A percentile compares a stretch with the other conserved stretches of the same genome.
These are phyloP conservation scores for Verasper variegatus DNA, from an alignment of 2,113 vertebrate species.

Conservation along the genomic window DNA sequence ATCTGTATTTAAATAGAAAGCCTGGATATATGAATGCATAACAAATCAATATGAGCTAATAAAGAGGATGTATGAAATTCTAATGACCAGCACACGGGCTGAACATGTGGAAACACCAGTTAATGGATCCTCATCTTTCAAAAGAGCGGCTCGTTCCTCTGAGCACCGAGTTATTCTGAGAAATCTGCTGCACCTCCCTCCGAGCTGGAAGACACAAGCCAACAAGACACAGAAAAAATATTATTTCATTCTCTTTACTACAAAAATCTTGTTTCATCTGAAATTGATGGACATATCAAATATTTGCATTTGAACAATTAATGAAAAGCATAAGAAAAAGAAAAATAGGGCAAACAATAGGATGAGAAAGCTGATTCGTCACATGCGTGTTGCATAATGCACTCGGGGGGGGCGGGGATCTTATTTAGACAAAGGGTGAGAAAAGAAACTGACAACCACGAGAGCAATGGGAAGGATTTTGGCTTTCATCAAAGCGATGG, in stretches of 20 bases:
- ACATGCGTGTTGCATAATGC: conserved; percentile 47
- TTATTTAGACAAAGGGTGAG: conserved; percentile 65
- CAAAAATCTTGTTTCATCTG: neutral
- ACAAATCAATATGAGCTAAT: neutral
- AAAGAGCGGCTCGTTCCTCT: too few species aligned
- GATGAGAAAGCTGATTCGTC: conserved; percentile 17
- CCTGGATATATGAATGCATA: neutral
- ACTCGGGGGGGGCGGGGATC: conserved; percentile 27
- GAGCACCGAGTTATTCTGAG: too few species aligned
- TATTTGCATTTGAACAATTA: neutral
- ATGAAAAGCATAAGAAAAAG: neutral
- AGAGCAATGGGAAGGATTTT: conserved; percentile 40
- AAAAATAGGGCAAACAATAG: conserved; percentile 20
- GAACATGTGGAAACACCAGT: neutral
- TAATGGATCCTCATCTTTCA: neutral
- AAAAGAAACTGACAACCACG: conserved; percentile 45
- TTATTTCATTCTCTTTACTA: too few species aligned
- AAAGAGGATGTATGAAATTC: conserved; percentile 3
- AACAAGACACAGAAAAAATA: neutral
- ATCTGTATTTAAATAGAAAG: neutral
- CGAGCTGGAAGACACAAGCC: neutral
- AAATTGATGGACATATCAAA: conserved; percentile 14
- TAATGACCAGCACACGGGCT: conserved; percentile 11
- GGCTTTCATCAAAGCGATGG: conserved; percentile 54
- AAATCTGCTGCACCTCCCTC: neutral